These are phyloP conservation scores for Amphipoea lucens DNA, from an alignment of 2,888 invertebrate genomes.

Conservation along the genomic window DNA sequence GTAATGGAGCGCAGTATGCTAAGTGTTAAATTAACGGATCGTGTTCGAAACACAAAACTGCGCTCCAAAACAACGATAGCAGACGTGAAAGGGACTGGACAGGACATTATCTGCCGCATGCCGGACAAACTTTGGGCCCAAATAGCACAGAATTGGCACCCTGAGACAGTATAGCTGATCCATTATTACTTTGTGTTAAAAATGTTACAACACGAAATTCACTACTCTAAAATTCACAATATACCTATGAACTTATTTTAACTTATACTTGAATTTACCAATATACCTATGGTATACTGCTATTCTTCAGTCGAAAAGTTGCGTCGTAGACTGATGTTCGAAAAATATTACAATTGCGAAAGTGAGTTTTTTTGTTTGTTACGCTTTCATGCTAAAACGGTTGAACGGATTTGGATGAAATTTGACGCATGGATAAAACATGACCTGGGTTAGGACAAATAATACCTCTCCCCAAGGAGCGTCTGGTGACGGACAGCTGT, in stretches of 20 bases:
- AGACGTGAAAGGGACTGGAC: no score
- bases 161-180: no score
- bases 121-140: no score
- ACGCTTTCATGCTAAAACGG: neutral
- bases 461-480: neutral
- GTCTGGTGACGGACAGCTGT: no score
- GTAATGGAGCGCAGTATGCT: no score
- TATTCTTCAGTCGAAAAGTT: neutral
- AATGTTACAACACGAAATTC: neutral
- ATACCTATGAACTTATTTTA: no score
- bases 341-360: neutral
- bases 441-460: neutral
- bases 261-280: no score
- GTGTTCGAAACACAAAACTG: no score
- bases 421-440: neutral
- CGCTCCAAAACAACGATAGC: no score
- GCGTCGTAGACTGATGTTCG: neutral
- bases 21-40: neutral
- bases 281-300: neutral
- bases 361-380: neutral
- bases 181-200: neutral
- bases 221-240: neutral
- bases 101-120: no score
- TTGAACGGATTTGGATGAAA: neutral
- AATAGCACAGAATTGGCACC: no score